Conservation (phyloP, 1,140 invertebrate genomes). For the Camponotus pennsylvanicus region DNA sequence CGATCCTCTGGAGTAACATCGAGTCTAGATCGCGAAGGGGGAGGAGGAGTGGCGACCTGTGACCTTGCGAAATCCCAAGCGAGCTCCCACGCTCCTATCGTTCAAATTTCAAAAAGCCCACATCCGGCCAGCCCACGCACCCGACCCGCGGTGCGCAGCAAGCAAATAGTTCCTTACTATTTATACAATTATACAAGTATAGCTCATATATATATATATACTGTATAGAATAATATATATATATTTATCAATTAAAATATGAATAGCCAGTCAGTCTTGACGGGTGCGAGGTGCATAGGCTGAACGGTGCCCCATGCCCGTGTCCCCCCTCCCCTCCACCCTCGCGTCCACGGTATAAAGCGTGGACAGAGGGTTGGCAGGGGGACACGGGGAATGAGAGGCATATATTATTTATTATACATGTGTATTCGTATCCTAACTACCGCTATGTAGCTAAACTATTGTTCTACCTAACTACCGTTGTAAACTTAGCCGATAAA, state of each 20-base stretch:
- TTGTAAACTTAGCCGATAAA: conserved; percentile 74
- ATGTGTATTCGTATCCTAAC: conserved; percentile 75
- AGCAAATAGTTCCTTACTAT: conserved; percentile 81
- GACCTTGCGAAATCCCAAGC: neutral
- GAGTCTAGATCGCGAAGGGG: neutral
- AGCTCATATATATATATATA: conserved; percentile 77
- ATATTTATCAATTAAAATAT: conserved; percentile 79
- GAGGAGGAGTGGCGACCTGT: too few relatives aligned
- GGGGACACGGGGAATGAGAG: conserved; percentile 53
- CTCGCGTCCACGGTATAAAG: conserved; percentile 22
- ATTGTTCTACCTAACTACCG: conserved; percentile 71
- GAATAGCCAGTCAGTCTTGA: conserved; percentile 85
- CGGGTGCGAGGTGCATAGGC: conserved; percentile 81
- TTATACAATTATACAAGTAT: conserved; percentile 77
- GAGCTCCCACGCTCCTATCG: conserved; percentile 24
- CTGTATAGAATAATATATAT: conserved; percentile 77
- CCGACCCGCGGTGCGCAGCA: conserved; percentile 83
- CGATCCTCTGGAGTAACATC: neutral
- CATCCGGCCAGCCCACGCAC: conserved; percentile 82
- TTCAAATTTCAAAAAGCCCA: conserved; percentile 60
- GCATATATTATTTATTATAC: conserved; percentile 29
- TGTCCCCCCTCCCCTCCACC: neutral
- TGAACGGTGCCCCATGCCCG: conserved; percentile 77
- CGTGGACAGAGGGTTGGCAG: conserved; percentile 66
- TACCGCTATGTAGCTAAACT: conserved; percentile 66